Conservation (phyloP, 2,888 invertebrate genomes). For the Camptogramma bilineatum region DNA sequence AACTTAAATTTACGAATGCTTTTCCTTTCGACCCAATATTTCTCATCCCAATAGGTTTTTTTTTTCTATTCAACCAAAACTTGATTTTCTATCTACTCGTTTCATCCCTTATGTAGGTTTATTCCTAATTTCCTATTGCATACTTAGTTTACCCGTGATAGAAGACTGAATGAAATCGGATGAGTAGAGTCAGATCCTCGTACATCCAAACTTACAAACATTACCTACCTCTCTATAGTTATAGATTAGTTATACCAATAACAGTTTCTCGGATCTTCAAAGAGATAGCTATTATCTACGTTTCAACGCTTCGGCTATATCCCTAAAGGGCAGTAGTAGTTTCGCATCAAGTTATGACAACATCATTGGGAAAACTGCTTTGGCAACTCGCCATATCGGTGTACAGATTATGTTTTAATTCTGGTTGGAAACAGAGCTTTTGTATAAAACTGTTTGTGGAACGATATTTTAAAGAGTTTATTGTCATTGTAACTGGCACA, state of each 20-base stretch:
- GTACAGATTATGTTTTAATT: slow-evolving; percentile 41
- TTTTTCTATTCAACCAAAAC: too few species aligned
- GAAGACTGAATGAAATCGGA: too few species aligned
- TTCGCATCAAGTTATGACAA: slow-evolving; percentile 42
- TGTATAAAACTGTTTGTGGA: slow-evolving; percentile 46
- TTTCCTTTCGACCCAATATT: too few species aligned
- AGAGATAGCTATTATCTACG: slow-evolving; percentile 36
- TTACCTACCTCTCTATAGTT: neutral
- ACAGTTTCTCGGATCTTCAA: neutral
- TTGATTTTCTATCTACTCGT: too few species aligned
- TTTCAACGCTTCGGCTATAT: slow-evolving; percentile 41
- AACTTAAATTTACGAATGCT: too few species aligned
- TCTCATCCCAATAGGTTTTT: too few species aligned
- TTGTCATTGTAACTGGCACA: slow-evolving; percentile 66
- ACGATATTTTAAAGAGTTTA: slow-evolving; percentile 48
- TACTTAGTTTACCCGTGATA: too few species aligned
- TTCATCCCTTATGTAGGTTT: too few species aligned
- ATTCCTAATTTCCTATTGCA: too few species aligned
- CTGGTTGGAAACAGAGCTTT: slow-evolving; percentile 31
- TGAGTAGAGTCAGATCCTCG: too few species aligned
- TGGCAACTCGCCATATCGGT: slow-evolving; percentile 44
- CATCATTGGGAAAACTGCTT: slow-evolving; percentile 40
- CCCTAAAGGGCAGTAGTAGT: slow-evolving; percentile 46
- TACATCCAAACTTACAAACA: too few species aligned
- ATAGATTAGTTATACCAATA: neutral